phyloP scores from a whole-genome alignment of 2,113 vertebrate species.

The Anser cygnoides region DNA sequence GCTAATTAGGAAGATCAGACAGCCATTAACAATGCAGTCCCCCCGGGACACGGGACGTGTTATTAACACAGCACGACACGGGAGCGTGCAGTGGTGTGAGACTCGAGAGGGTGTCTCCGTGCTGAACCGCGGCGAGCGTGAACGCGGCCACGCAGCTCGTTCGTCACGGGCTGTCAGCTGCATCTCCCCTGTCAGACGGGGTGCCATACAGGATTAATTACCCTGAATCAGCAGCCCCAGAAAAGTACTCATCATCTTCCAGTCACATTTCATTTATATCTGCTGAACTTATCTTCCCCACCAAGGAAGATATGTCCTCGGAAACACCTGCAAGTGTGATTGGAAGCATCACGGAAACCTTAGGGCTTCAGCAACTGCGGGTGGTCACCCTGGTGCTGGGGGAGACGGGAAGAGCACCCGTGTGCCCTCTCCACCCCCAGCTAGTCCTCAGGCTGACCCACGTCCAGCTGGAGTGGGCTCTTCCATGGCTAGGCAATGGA shows the following conservation, averaged over 20 bases:
- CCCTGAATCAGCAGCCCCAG: neutral
- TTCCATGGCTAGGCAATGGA: neutral
- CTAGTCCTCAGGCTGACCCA: neutral
- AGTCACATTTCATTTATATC: neutral
- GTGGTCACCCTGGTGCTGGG: neutral
- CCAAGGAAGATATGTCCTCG: neutral
- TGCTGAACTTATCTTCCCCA: neutral
- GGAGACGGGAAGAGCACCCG: neutral
- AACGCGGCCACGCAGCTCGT: neutral
- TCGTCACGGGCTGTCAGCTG: neutral
- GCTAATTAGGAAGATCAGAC: conserved; percentile 42
- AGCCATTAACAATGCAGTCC: neutral
- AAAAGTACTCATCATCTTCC: neutral
- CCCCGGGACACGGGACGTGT: neutral
- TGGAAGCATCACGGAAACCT: neutral
- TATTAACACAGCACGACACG: neutral
- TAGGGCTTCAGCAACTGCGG: neutral
- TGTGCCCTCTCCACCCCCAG: neutral
- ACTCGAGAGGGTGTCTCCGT: neutral
- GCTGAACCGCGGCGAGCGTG: neutral
- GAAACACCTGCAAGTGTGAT: neutral
- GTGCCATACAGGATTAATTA: neutral
- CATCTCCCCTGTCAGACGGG: neutral
- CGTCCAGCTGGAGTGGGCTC: neutral
- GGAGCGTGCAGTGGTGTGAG: neutral